Base-by-base conservation (phyloP, 92 coral and sea anemone genomes). In the Heliopora coerulea region DNA sequence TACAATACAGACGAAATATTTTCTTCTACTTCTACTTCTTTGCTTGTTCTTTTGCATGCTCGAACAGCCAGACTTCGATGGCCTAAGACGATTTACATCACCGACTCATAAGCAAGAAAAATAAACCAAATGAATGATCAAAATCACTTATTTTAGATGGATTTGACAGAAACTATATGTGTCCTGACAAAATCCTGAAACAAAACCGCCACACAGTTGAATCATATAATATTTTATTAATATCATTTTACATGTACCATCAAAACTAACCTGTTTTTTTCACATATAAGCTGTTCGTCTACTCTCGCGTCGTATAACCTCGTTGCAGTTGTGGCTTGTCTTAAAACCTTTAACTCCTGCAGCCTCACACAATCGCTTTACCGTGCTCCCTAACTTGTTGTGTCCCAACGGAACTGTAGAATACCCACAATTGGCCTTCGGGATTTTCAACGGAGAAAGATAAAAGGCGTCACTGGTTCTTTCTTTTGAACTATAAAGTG, bases 401-500 rank as follows among this genome's bases (percentile, higher is more conserved):
- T 78, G 82, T 12, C 82, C 82, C 39, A 78, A 48, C 30, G 82
- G 82, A 8, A 64, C 75, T 2, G 74, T 48, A 49, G 54, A 62
- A 35, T 64, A 78, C 82, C 74, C 63, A 62, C 74, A 48, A 49
- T 62, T 59, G 25, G 30, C 19, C 56, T 65, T 78, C 0, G 75
- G 82, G 9, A 54, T 34, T 65, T 78, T 78, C n/a, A 76, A 56
- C 17, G 81, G 81, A 1, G 81, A 61, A 56, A 76, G 73, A 76
- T 76, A 72, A 60, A 50, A 50, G 17, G 21, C 58, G 58, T 50
- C 58, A 50, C 42, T 37, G 42, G 6, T 4, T 37, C 6, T 4
- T 37, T 37, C 42, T 37, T 37, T 37, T 11, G 42, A 11, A 37
- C 42, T 37, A 37, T 37, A 37, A 37, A 37, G 11, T 11, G 42